Percentiles rank a stretch among this genome's conserved stretches.
Conservation (phyloP, 2,888 invertebrate genomes). For the Galeopsomyia nigrocyanea region DNA sequence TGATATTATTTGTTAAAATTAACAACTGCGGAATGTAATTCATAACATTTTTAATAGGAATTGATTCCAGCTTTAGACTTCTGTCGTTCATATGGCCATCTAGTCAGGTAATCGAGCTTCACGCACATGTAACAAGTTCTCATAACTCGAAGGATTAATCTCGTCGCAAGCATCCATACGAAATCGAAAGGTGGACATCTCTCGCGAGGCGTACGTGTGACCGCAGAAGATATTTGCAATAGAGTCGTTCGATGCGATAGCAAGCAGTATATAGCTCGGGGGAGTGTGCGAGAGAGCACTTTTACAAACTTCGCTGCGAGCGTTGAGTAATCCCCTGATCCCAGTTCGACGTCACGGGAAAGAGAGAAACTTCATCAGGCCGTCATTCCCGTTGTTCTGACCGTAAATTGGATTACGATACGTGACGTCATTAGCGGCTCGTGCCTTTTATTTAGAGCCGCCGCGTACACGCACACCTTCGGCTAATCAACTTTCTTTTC, state of each 20-base stretch:
- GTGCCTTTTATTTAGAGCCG: conserved; percentile 60
- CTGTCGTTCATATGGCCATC: too few species aligned
- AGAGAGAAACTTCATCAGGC: conserved; percentile 66
- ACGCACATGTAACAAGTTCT: too few species aligned
- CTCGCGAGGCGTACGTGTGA: neutral
- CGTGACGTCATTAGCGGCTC: conserved; percentile 66
- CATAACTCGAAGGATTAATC: too few species aligned
- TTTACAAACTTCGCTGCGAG: conserved; percentile 66
- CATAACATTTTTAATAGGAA: too few species aligned
- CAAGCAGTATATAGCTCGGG: conserved; percentile 8
- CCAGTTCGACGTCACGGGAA: conserved; percentile 30
- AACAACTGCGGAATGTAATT: too few species aligned
- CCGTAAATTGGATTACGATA: conserved; percentile 69
- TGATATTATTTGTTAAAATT: too few species aligned
- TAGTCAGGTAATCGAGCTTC: too few species aligned
- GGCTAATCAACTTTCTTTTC: conserved; percentile 37
- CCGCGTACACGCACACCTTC: conserved; percentile 8
- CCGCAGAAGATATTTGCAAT: conserved; percentile 27
- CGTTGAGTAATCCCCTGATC: conserved; percentile 64
- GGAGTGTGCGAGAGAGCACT: conserved; percentile 56
- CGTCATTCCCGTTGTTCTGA: conserved; percentile 59
- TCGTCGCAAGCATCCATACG: too few species aligned
- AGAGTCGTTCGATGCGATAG: conserved; percentile 5
- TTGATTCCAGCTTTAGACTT: too few species aligned
- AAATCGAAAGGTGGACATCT: too few species aligned